Percentiles rank a stretch among this genome's conserved stretches.
Evolutionary conservation across 1,140 invertebrate species (phyloP).

Genomic region (Chrysomallon squamiferum): DNA sequence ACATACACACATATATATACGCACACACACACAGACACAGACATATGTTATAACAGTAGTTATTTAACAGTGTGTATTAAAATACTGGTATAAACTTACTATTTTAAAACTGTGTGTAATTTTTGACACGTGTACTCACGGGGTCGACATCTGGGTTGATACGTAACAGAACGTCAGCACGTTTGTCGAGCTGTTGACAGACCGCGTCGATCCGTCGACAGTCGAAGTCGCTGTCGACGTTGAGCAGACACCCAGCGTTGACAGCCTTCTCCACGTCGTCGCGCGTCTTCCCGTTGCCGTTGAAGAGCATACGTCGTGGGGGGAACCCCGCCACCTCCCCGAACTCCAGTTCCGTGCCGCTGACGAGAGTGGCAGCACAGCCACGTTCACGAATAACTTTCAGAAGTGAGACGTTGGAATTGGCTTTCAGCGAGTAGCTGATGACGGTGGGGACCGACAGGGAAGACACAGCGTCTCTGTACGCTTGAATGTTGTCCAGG

Average conservation of each 20-base stretch:
- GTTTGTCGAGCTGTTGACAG: conserved; percentile 19
- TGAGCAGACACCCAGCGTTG: conserved; percentile 52
- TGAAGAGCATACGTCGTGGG: conserved; percentile 52
- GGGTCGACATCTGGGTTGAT: conserved; percentile 49
- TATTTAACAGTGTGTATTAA: too few relatives aligned
- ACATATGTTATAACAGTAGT: too few relatives aligned
- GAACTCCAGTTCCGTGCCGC: conserved; percentile 59
- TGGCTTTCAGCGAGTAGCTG: conserved; percentile 60
- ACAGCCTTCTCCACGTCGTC: conserved; percentile 62
- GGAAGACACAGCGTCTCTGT: conserved; percentile 43
- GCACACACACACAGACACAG: too few relatives aligned
- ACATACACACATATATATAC: too few relatives aligned
- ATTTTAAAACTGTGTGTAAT: too few relatives aligned
- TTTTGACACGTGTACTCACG: conserved; percentile 25
- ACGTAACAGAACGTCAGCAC: conserved; percentile 38
- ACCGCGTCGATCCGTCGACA: conserved; percentile 47
- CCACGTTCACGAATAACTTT: conserved; percentile 43
- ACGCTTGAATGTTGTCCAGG: conserved; percentile 41
- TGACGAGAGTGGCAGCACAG: conserved; percentile 54
- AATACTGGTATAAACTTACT: too few relatives aligned
- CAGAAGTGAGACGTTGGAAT: conserved; percentile 55
- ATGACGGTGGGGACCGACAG: conserved; percentile 27
- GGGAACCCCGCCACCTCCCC: conserved; percentile 56
- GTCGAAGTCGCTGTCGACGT: conserved; percentile 63
- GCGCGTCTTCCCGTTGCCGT: conserved; percentile 63